phyloP scores from a whole-genome alignment of 2,113 vertebrate species.

The Tyto alba region DNA sequence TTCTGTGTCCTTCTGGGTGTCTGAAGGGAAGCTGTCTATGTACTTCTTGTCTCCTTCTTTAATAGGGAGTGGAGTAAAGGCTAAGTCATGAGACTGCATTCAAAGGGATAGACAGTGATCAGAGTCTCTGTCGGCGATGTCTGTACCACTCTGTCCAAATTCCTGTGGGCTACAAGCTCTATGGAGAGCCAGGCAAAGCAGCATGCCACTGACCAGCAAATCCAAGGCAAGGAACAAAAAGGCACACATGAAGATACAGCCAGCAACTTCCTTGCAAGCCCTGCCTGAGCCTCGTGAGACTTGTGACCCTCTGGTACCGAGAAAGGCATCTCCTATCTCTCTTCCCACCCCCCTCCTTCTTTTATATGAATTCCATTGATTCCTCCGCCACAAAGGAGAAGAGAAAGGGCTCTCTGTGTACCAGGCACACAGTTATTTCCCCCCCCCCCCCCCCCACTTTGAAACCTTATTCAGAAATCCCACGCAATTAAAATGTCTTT shows the following conservation, averaged over 20 bases:
- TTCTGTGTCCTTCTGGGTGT: constrained; percentile 3
- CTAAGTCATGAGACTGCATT: constrained; percentile 84
- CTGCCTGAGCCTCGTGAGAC: constrained; percentile 52
- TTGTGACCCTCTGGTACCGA: constrained; percentile 70
- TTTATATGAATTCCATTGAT: constrained; percentile 72
- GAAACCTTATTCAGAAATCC: constrained; percentile 46
- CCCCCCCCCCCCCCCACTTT: neutral
- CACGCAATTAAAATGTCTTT: constrained; percentile 45
- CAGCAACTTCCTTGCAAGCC: constrained; percentile 51
- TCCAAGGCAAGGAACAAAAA: constrained; percentile 72
- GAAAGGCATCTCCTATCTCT: constrained; percentile 64
- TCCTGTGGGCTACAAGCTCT: constrained; percentile 79
- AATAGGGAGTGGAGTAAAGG: constrained; percentile 69
- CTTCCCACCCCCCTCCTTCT: constrained; percentile 51
- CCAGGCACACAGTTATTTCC: constrained; percentile 64
- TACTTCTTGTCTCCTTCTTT: constrained; percentile 57
- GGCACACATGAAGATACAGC: constrained; percentile 61
- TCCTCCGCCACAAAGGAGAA: constrained; percentile 50
- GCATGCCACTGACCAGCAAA: constrained; percentile 81
- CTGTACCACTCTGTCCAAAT: constrained; percentile 89
- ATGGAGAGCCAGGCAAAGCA: constrained; percentile 84
- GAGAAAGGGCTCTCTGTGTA: constrained; percentile 62
- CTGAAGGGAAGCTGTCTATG: constrained; percentile 38
- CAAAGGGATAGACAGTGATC: constrained; percentile 79
- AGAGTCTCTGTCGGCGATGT: constrained; percentile 86